phyloP scores from a whole-genome alignment of 2,888 invertebrate species.

The Hirtodrosophila cameraria region DNA sequence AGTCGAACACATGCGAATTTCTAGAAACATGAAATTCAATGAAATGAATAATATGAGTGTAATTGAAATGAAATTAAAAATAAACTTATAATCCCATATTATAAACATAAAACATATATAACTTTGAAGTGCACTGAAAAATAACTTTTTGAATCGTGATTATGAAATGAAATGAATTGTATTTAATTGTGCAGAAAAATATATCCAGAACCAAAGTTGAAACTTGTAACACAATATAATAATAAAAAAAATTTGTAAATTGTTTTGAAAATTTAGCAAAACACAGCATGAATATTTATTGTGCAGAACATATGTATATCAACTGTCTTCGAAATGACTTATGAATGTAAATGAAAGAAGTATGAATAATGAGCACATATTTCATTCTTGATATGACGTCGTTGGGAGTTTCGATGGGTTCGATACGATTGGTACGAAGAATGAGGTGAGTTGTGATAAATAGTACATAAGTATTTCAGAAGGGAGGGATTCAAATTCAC shows the following conservation, averaged over 20 bases:
- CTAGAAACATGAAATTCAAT: slow-evolving; percentile 46
- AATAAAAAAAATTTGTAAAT: slow-evolving; percentile 18
- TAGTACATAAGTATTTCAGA: not conserved
- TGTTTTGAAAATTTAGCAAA: slow-evolving; percentile 67
- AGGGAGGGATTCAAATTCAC: slow-evolving; percentile 14
- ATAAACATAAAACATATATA: slow-evolving; percentile 63
- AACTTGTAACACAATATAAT: slow-evolving; percentile 33
- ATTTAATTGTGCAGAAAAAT: slow-evolving; percentile 40
- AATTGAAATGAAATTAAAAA: slow-evolving; percentile 14
- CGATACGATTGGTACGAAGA: slow-evolving; percentile 21
- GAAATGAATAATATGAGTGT: slow-evolving; percentile 25
- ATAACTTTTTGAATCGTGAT: slow-evolving; percentile 38
- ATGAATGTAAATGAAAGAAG: slow-evolving; percentile 35
- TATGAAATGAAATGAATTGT: slow-evolving; percentile 58
- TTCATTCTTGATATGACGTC: slow-evolving; percentile 23
- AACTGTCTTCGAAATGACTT: slow-evolving; percentile 21
- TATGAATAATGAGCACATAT: slow-evolving; percentile 32
- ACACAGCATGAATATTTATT: slow-evolving; percentile 77
- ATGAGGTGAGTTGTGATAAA: slow-evolving; percentile 41
- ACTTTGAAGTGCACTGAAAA: slow-evolving; percentile 40
- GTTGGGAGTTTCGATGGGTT: slow-evolving; percentile 21
- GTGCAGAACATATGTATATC: slow-evolving; percentile 12
- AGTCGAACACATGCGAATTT: slow-evolving; percentile 53
- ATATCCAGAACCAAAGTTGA: slow-evolving; percentile 35
- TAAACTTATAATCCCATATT: slow-evolving; percentile 36